These are phyloP conservation scores for Liposcelis brunnea DNA, from an alignment of 2,888 invertebrate species.

Conservation along the genomic window DNA sequence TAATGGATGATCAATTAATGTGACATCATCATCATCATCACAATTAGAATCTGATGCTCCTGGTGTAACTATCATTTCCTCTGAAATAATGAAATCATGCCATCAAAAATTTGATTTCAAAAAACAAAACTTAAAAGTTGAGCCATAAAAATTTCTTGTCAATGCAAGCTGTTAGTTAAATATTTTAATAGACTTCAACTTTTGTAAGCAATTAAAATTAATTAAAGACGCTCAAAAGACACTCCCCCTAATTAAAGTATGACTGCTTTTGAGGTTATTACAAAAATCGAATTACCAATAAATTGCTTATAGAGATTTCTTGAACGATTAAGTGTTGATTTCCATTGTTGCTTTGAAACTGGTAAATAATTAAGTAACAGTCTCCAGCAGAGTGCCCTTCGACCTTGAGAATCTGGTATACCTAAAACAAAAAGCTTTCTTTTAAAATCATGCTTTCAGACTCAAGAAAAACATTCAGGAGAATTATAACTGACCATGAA, in stretches of 20 bases:
- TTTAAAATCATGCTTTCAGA: background rate
- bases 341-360: slow-evolving; percentile 46
- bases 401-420: slow-evolving; percentile 71
- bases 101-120: slow-evolving; percentile 4
- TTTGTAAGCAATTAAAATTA: no score
- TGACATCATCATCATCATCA: slow-evolving; percentile 35
- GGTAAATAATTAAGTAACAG: slow-evolving; percentile 74
- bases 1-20: slow-evolving; percentile 67
- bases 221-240: no score
- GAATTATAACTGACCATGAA: slow-evolving; percentile 45
- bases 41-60: slow-evolving; percentile 35
- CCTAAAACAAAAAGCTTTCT: slow-evolving; percentile 36
- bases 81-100: slow-evolving; percentile 29
- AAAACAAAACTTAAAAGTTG: no score
- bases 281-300: background rate
- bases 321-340: slow-evolving; percentile 49
- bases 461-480: background rate
- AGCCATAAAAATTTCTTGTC: background rate
- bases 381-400: slow-evolving; percentile 75
- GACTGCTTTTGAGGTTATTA: no score
- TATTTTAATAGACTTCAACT: no score
- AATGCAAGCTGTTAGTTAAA: background rate
- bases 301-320: slow-evolving; percentile 48
- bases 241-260: no score
- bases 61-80: slow-evolving; percentile 77